These are phyloP conservation scores for Kradibia gibbosae DNA, from an alignment of 1,140 invertebrate species.

Conservation along the genomic window DNA sequence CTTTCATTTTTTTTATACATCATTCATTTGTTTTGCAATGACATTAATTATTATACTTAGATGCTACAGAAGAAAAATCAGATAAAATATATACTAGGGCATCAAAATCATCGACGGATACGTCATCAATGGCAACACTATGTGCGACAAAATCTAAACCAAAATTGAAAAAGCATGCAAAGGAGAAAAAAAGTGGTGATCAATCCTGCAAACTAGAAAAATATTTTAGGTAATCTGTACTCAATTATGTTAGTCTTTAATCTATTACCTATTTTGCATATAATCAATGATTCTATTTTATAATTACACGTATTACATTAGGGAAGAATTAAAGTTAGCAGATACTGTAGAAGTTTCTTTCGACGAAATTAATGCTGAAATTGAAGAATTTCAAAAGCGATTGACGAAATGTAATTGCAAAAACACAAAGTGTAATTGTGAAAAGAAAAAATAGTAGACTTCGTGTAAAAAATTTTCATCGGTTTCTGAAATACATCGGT, in stretches of 20 bases:
- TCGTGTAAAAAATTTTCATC: neutral
- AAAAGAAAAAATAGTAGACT: neutral
- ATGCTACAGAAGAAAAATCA: neutral
- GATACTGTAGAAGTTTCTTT: slow-evolving; percentile 46
- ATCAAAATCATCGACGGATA: neutral
- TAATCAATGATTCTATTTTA: neutral
- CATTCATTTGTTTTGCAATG: neutral
- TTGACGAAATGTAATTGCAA: slow-evolving; percentile 3
- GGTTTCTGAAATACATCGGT: neutral
- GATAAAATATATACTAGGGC: neutral
- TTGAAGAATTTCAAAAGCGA: slow-evolving; percentile 53
- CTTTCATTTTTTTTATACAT: neutral
- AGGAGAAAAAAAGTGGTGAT: neutral
- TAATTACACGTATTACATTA: neutral
- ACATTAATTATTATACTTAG: slow-evolving; percentile 3
- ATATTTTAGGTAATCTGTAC: slow-evolving; percentile 32
- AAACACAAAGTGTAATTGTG: slow-evolving; percentile 28
- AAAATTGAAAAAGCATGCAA: neutral
- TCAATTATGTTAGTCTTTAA: neutral
- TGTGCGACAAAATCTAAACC: neutral
- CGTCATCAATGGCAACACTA: neutral
- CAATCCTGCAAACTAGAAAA: slow-evolving; percentile 25
- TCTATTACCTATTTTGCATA: neutral
- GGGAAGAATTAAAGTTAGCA: slow-evolving; percentile 47
- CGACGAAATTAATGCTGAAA: slow-evolving; percentile 54